Evolutionary conservation across 2,888 invertebrate genomes (phyloP).

Genomic region (Stramonita haemastoma): DNA sequence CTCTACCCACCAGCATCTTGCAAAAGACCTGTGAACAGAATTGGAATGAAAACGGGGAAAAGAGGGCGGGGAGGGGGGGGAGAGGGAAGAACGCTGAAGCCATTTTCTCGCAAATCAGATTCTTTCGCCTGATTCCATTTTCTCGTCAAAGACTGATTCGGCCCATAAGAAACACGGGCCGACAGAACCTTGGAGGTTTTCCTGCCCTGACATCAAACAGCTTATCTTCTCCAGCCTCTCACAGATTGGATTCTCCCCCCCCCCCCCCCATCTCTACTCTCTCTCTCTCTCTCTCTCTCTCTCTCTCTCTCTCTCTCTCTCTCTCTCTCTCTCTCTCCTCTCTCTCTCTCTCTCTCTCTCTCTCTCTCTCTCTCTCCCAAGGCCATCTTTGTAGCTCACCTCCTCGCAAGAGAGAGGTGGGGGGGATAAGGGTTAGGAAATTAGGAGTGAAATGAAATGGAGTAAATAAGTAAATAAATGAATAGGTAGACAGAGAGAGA

Average conservation of each 20-base stretch:
- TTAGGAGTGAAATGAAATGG: background rate
- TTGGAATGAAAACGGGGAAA: background rate
- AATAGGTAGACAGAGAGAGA: too few relatives aligned
- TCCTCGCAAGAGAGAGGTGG: too few relatives aligned
- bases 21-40: background rate
- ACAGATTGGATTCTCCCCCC: background rate
- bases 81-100: background rate
- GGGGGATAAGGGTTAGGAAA: background rate
- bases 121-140: constrained; percentile 13
- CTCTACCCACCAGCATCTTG: too few relatives aligned
- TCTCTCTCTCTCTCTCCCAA: background rate
- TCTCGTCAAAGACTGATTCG: constrained; percentile 5
- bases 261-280: too few relatives aligned
- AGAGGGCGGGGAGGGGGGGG: too few relatives aligned
- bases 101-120: background rate
- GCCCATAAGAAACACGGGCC: background rate
- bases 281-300: too few relatives aligned
- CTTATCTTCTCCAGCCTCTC: background rate
- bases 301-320: background rate
- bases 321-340: background rate
- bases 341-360: too few relatives aligned
- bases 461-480: background rate
- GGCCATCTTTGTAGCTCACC: background rate
- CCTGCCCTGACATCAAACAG: constrained; percentile 3
- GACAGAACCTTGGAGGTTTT: background rate